phyloP scores from a whole-genome alignment of 2,797 vertebrate genomes.

The Bovichtus diacanthus region DNA sequence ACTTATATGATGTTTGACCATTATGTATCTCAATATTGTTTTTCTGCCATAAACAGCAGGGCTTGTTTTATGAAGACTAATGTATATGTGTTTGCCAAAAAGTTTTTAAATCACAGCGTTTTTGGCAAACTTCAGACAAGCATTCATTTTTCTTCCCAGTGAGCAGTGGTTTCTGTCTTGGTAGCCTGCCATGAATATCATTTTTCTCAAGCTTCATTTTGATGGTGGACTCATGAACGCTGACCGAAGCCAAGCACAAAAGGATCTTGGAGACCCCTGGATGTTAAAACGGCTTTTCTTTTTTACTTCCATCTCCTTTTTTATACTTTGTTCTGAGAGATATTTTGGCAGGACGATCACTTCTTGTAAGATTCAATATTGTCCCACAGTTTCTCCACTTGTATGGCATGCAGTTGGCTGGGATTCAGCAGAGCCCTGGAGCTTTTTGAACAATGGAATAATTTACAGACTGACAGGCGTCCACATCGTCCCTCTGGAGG shows the following conservation, averaged over 20 bases:
- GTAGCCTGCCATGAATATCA: slow-evolving; percentile 39
- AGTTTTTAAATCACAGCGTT: slow-evolving; percentile 28
- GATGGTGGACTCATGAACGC: slow-evolving; percentile 31
- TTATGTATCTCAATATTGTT: slow-evolving; percentile 3
- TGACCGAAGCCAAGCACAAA: slow-evolving; percentile 47
- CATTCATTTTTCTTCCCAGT: slow-evolving; percentile 32
- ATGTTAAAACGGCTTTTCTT: slow-evolving; percentile 37
- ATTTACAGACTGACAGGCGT: slow-evolving; percentile 76
- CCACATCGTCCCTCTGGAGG: slow-evolving; percentile 57
- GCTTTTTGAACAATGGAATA: slow-evolving; percentile 66
- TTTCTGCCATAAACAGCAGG: slow-evolving; percentile 28
- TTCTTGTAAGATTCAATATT: slow-evolving; percentile 60
- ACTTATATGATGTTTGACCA: not conserved
- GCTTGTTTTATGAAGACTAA: slow-evolving; percentile 8
- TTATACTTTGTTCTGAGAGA: slow-evolving; percentile 33
- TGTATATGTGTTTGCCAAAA: slow-evolving; percentile 39
- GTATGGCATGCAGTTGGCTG: slow-evolving; percentile 53
- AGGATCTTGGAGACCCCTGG: slow-evolving; percentile 19
- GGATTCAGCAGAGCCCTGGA: slow-evolving; percentile 56
- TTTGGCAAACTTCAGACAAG: slow-evolving; percentile 44
- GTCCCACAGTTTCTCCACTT: slow-evolving; percentile 52
- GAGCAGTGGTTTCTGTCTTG: slow-evolving; percentile 54
- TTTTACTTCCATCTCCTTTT: slow-evolving; percentile 34
- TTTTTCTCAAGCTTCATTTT: slow-evolving; percentile 50
- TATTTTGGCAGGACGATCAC: slow-evolving; percentile 56